A percentile compares a stretch with the other conserved stretches of the same genome.
Conservation (phyloP, 2,797 vertebrate genomes). For the Alcedo quadribrachys region DNA sequence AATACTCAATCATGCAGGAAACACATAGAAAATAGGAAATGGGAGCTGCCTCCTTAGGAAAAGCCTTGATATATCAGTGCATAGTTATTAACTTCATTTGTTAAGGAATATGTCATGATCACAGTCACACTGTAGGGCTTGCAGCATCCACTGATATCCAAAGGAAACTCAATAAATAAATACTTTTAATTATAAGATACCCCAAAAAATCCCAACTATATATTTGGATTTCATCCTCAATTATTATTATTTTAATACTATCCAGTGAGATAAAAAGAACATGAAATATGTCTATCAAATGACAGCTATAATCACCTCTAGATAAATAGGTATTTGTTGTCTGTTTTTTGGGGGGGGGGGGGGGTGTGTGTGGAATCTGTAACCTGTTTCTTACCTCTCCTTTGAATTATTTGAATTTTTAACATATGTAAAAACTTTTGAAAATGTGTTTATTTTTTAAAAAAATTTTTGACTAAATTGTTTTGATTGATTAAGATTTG, state of each 20-base stretch:
- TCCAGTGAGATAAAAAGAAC: neutral
- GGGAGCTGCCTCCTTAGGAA: neutral
- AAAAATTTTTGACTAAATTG: neutral
- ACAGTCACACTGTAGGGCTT: neutral
- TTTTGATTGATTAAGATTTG: neutral
- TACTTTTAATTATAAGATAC: neutral
- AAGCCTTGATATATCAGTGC: neutral
- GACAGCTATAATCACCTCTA: neutral
- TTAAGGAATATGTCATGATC: neutral
- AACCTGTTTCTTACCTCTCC: neutral
- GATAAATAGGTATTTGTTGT: neutral
- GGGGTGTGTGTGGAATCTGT: neutral
- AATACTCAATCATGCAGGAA: neutral
- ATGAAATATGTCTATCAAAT: neutral
- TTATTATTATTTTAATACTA: neutral
- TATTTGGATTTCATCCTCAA: neutral
- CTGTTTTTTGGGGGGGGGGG: no score
- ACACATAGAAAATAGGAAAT: conserved; percentile 13
- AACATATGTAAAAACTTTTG: neutral
- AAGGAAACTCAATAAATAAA: neutral
- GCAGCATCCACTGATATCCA: neutral
- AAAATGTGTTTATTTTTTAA: neutral
- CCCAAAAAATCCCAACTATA: neutral
- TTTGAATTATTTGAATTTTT: neutral
- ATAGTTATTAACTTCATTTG: conserved; percentile 30